Evolutionary conservation across 2,888 invertebrate species (phyloP).

Genomic region (Ennomos quercinarius): DNA sequence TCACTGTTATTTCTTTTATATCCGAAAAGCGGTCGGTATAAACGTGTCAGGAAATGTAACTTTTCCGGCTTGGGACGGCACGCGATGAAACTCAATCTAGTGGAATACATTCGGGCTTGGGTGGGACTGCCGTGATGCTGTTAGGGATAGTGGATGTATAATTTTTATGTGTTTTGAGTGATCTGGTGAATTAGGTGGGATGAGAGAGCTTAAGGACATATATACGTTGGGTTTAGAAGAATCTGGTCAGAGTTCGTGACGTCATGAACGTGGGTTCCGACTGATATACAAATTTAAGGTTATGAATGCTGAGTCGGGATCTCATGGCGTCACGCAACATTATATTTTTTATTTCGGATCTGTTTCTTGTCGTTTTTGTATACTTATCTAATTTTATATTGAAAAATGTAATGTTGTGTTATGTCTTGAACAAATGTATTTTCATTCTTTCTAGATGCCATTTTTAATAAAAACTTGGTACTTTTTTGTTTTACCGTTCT

Average conservation of each 20-base stretch:
- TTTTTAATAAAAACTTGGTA: too few species aligned
- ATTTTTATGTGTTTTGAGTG: slow-evolving; percentile 30
- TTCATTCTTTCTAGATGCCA: too few species aligned
- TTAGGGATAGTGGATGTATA: slow-evolving; percentile 27
- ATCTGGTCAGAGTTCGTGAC: too few species aligned
- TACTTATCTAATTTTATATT: too few species aligned
- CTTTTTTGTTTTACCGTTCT: slow-evolving; percentile 10
- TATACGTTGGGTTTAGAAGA: neutral
- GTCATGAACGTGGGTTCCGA: too few species aligned
- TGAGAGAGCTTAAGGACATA: slow-evolving; percentile 4
- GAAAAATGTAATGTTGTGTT: too few species aligned
- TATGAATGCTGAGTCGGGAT: too few species aligned
- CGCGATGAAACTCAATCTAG: slow-evolving; percentile 45
- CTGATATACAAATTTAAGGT: too few species aligned
- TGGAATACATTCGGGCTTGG: slow-evolving; percentile 37
- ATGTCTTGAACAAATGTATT: neutral
- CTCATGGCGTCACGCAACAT: too few species aligned
- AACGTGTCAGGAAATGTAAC: slow-evolving; percentile 50
- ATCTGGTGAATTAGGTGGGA: slow-evolving; percentile 25
- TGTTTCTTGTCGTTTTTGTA: too few species aligned
- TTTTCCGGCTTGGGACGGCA: slow-evolving; percentile 49
- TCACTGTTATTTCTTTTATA: slow-evolving; percentile 30
- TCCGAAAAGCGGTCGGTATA: slow-evolving; percentile 34
- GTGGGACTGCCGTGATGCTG: slow-evolving; percentile 18
- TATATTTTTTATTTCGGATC: too few species aligned